phyloP scores from a whole-genome alignment of 2,797 vertebrate species.

The Trematomus bernacchii region DNA sequence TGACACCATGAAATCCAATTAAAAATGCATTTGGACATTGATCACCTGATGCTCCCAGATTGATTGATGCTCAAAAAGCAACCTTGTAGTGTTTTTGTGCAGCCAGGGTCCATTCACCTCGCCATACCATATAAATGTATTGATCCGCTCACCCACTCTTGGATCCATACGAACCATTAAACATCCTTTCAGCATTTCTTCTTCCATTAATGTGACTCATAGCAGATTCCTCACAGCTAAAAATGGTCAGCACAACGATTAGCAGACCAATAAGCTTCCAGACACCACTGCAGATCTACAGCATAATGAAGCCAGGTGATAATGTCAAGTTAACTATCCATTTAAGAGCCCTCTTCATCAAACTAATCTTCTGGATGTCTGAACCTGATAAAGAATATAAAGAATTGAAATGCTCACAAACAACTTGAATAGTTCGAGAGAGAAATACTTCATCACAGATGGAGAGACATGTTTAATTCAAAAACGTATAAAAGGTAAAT shows the following conservation, averaged over 20 bases:
- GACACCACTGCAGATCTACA: slow-evolving; percentile 30
- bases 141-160: slow-evolving; percentile 68
- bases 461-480: slow-evolving; percentile 28
- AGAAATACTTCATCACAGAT: slow-evolving; percentile 16
- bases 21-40: slow-evolving; percentile 85
- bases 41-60: slow-evolving; percentile 76
- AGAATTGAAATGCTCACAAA: slow-evolving; percentile 36
- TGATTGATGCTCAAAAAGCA: slow-evolving; percentile 72
- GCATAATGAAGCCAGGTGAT: slow-evolving; percentile 48
- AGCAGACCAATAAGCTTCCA: slow-evolving; percentile 30
- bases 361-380: slow-evolving; percentile 34
- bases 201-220: slow-evolving; percentile 69
- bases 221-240: slow-evolving; percentile 47
- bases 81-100: slow-evolving; percentile 68
- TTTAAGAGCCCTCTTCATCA: slow-evolving; percentile 37
- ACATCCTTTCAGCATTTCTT: slow-evolving; percentile 74
- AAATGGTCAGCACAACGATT: slow-evolving; percentile 40
- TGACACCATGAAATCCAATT: slow-evolving; percentile 79
- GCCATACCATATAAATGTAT: slow-evolving; percentile 71
- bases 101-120: slow-evolving; percentile 64
- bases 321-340: slow-evolving; percentile 40
- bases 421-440: slow-evolving; percentile 19
- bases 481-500: slow-evolving; percentile 45
- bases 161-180: slow-evolving; percentile 73
- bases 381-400: slow-evolving; percentile 11